Evolutionary conservation across 2,888 invertebrate genomes (phyloP), one percentile per base, ranked within the genome.

Genomic region (Leptura quadrifasciata): DNA sequence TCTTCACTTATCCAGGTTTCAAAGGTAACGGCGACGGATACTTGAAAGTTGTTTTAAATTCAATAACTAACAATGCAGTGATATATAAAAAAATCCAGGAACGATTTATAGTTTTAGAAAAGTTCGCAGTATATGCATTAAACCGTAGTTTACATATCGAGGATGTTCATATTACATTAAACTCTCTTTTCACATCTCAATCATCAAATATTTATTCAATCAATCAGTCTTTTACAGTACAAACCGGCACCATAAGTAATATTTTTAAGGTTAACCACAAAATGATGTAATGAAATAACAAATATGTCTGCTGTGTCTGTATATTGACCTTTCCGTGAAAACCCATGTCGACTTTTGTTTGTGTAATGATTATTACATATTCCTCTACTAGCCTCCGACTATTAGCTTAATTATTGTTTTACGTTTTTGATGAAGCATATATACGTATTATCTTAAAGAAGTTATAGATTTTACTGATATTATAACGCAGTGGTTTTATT

Each of bases 331-430:
- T 47, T 47, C 47, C 5, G 47, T n/a, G 47, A 47, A 47, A 47
- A 47, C 47, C 47, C 47, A 47, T 47, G 47, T n/a, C 17, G 47
- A n/a, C 47, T n/a, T 47, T 47, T 47, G n/a, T 47, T 47, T 47
- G 47, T 47, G 47, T 47, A 47, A 47, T 47, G 47, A 47, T 47
- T 47, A 47, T 47, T 47, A 47, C 47, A 47, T 47, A 47, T 47
- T 47, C 47, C n/a, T n/a, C 47, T 47, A 47, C 47, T 47, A n/a
- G 47, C 47, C 47, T 47, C n/a, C 1, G 47, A 47, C 47, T 47
- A 47, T 47, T 47, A 47, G 15, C 15, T 47, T 47, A 47, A 47
- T n/a, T 6, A 47, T 47, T n/a, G n/a, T 47, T 15, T 47, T 47
- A 47, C 3, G 47, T 47, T n/a, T 47, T 15, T 47, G 27, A 8